Percentiles rank a stretch among this genome's conserved stretches.
Conservation (phyloP, 2,888 invertebrate species). For the Ceratothoa steindachneri region DNA sequence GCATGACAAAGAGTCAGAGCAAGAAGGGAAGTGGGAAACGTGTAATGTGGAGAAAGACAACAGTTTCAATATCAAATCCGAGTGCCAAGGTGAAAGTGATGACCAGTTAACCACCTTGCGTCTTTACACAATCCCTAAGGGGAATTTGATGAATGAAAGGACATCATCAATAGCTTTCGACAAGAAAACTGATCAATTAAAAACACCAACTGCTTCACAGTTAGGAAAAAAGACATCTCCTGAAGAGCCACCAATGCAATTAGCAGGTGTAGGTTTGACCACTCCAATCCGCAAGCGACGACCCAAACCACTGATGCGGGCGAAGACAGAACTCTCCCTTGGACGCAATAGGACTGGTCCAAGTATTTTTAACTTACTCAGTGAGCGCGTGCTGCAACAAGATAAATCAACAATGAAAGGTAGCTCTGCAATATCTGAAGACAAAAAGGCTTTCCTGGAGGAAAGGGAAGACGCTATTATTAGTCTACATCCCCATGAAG, state of each 20-base stretch:
- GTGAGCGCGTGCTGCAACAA: conserved; percentile 27
- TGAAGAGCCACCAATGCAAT: conserved; percentile 6
- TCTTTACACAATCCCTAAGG: too few species aligned
- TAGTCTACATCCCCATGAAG: not conserved
- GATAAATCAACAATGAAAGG: not conserved
- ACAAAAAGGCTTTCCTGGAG: not conserved
- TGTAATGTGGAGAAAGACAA: not conserved
- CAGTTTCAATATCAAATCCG: too few species aligned
- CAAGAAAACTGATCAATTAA: too few species aligned
- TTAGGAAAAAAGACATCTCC: not conserved
- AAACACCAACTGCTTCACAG: not conserved
- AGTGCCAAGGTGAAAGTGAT: not conserved
- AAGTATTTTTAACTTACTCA: conserved; percentile 34
- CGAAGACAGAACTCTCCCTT: conserved; percentile 52
- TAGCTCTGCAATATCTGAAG: not conserved
- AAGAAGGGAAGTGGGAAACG: not conserved
- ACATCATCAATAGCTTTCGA: not conserved
- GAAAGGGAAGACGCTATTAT: not conserved
- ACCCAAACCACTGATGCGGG: conserved; percentile 50
- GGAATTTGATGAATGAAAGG: not conserved
- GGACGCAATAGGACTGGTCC: conserved; percentile 48
- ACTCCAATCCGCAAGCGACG: conserved; percentile 29
- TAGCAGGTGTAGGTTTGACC: conserved; percentile 1
- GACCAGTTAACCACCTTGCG: not conserved
- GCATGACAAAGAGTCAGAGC: not conserved